These are phyloP conservation scores for Drosophila sulfurigaster DNA, from an alignment of 1,140 invertebrate genomes.

Conservation along the genomic window DNA sequence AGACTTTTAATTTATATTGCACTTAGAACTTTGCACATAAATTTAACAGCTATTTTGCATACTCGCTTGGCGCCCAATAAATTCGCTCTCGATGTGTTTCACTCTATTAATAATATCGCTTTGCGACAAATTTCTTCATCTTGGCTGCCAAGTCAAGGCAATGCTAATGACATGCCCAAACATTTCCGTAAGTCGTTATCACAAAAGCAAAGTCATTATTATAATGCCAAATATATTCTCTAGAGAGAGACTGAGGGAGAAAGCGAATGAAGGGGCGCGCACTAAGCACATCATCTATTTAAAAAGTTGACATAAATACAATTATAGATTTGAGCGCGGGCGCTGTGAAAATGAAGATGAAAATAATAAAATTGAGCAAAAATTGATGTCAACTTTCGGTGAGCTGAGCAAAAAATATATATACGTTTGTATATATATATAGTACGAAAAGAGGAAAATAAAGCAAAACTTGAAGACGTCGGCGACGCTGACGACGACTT, in stretches of 20 bases:
- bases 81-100: slow-evolving; percentile 38
- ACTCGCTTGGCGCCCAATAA: slow-evolving; percentile 63
- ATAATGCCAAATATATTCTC: slow-evolving; percentile 59
- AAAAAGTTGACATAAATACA: slow-evolving; percentile 84
- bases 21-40: slow-evolving; percentile 74
- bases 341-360: slow-evolving; percentile 79
- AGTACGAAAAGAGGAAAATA: neutral
- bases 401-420: slow-evolving; percentile 12
- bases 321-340: slow-evolving; percentile 80
- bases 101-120: slow-evolving; percentile 72
- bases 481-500: slow-evolving; percentile 43
- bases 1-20: slow-evolving; percentile 73
- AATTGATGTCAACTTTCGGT: slow-evolving; percentile 79
- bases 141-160: slow-evolving; percentile 22
- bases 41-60: slow-evolving; percentile 68
- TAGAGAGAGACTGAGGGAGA: neutral
- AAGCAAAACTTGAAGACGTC: slow-evolving; percentile 32
- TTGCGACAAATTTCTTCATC: slow-evolving; percentile 66
- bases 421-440: too few species aligned
- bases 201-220: slow-evolving; percentile 84
- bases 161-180: slow-evolving; percentile 82
- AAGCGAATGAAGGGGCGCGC: neutral
- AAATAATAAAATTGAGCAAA: slow-evolving; percentile 82
- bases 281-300: slow-evolving; percentile 75
- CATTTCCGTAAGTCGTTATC: slow-evolving; percentile 84